A percentile compares a stretch with the other conserved stretches of the same genome.
Conservation (phyloP, 2,888 invertebrate genomes). For the Lasioglossum vierecki region DNA sequence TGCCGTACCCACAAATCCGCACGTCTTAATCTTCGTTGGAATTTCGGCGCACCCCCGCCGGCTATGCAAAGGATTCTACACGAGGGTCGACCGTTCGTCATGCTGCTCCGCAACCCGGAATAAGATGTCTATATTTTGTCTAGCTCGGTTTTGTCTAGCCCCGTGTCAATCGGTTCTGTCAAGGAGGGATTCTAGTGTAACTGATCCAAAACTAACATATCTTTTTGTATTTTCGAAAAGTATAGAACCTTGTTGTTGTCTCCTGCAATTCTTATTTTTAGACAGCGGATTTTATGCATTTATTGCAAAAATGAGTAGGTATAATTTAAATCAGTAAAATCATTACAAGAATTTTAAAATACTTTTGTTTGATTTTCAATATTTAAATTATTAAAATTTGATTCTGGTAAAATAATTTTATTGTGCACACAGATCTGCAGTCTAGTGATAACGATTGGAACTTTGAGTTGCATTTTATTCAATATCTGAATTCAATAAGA, state of each 20-base stretch:
- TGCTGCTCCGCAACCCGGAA: slow-evolving; percentile 52
- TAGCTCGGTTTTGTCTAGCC: neutral
- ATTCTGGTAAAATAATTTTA: no score
- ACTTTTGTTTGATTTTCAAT: no score
- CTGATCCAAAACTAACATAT: neutral
- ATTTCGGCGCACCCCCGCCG: slow-evolving; percentile 68
- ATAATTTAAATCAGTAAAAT: no score
- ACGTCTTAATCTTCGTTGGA: slow-evolving; percentile 74
- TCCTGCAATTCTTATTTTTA: no score
- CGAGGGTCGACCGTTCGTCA: slow-evolving; percentile 66
- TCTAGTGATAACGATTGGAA: neutral
- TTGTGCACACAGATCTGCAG: no score
- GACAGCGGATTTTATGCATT: no score
- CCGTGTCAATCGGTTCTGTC: slow-evolving; percentile 22
- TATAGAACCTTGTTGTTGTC: no score
- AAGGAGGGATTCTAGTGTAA: neutral
- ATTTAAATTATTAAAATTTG: no score
- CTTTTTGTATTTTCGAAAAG: no score
- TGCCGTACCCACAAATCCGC: slow-evolving; percentile 70
- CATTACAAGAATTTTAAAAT: no score
- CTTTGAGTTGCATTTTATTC: neutral
- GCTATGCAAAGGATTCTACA: slow-evolving; percentile 70
- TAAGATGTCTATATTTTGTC: slow-evolving; percentile 63
- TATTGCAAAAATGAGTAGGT: no score
- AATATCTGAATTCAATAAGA: neutral